phyloP scores from a whole-genome alignment of 2,113 vertebrate species.

The Sisor rabdophorus region DNA sequence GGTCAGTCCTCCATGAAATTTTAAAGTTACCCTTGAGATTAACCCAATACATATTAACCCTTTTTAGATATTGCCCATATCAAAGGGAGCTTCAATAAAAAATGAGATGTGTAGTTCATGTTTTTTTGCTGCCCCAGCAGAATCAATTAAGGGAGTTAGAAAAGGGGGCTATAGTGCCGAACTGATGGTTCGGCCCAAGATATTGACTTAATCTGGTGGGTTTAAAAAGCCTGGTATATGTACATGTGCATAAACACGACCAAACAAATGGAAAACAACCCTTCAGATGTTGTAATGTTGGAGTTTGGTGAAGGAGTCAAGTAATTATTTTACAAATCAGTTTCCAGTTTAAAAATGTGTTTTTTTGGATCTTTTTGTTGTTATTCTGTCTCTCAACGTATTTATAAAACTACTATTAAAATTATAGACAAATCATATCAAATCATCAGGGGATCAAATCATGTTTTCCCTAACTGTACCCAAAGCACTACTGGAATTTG shows the following conservation, averaged over 20 bases:
- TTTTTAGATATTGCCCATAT: conserved; percentile 75
- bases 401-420: too few relatives aligned
- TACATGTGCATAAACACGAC: conserved; percentile 63
- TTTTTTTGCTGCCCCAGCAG: conserved; percentile 61
- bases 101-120: conserved; percentile 65
- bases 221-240: conserved; percentile 57
- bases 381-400: too few relatives aligned
- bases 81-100: conserved; percentile 75
- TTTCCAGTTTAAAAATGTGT: too few relatives aligned
- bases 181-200: conserved; percentile 51
- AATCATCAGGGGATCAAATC: too few relatives aligned
- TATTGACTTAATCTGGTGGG: conserved; percentile 53
- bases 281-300: conserved; percentile 70
- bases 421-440: too few relatives aligned
- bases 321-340: too few relatives aligned
- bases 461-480: too few relatives aligned
- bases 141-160: conserved; percentile 68
- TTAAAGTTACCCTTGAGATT: conserved; percentile 67
- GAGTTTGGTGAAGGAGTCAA: too few relatives aligned
- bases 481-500: neutral
- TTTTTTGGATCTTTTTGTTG: too few relatives aligned
- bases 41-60: conserved; percentile 74
- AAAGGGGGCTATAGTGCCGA: conserved; percentile 54
- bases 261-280: conserved; percentile 54
- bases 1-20: conserved; percentile 70